These are phyloP conservation scores for Botia almorhae DNA, from an alignment of 2,797 vertebrate species.

Conservation along the genomic window DNA sequence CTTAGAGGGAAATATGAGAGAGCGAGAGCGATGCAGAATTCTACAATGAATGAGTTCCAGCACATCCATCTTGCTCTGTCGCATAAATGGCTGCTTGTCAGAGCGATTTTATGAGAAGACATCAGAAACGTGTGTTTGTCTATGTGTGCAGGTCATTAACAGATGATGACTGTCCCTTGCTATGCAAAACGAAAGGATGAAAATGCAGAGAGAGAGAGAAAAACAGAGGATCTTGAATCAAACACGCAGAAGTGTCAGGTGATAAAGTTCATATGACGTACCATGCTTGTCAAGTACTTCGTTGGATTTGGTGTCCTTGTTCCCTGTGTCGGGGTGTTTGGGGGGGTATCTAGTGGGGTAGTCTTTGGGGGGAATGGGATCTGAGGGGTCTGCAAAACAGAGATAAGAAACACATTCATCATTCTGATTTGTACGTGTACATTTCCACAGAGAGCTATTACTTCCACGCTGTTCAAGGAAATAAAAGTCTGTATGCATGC, in stretches of 20 bases:
- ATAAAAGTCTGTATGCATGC: slow-evolving; percentile 30
- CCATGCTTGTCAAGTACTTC: slow-evolving; percentile 74
- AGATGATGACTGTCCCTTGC: slow-evolving; percentile 25
- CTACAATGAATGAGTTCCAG: slow-evolving; percentile 45
- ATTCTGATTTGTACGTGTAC: slow-evolving; percentile 3
- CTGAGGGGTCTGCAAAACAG: slow-evolving; percentile 85
- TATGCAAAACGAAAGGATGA: slow-evolving; percentile 15
- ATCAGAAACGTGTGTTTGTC: slow-evolving; percentile 19
- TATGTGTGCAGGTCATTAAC: slow-evolving; percentile 36
- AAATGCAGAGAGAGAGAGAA: slow-evolving; percentile 5
- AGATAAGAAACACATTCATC: slow-evolving; percentile 52
- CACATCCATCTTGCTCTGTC: slow-evolving; percentile 29
- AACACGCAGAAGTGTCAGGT: slow-evolving; percentile 9
- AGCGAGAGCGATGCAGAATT: slow-evolving; percentile 50
- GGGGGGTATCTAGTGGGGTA: slow-evolving; percentile 86
- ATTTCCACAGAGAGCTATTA: slow-evolving; percentile 47
- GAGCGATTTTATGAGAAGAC: slow-evolving; percentile 38
- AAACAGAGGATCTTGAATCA: background rate
- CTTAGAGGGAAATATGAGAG: slow-evolving; percentile 15
- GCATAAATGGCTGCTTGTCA: slow-evolving; percentile 18
- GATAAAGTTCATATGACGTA: slow-evolving; percentile 58
- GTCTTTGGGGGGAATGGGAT: slow-evolving; percentile 83
- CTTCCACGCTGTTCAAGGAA: slow-evolving; percentile 35
- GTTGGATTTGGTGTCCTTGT: slow-evolving; percentile 81
- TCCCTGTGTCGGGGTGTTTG: slow-evolving; percentile 81